These are phyloP conservation scores for Spinus olivaceus DNA, from an alignment of 2,797 vertebrate species.

Conservation along the genomic window DNA sequence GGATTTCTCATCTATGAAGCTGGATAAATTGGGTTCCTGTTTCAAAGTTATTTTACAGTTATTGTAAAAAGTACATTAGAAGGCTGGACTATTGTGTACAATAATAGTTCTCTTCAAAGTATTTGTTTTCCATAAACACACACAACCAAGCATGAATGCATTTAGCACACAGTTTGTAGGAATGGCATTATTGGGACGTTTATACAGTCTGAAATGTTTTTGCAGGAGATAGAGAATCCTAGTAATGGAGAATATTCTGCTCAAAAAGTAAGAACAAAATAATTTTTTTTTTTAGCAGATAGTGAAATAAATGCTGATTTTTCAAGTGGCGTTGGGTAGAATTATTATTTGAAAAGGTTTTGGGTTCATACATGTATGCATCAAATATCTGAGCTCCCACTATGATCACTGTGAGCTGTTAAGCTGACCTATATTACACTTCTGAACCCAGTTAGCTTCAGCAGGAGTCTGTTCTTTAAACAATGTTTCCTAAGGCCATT, in stretches of 20 bases:
- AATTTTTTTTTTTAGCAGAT: neutral
- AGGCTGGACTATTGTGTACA: neutral
- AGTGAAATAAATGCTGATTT: neutral
- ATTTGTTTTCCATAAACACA: neutral
- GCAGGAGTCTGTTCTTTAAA: neutral
- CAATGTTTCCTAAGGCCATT: neutral
- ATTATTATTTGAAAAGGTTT: neutral
- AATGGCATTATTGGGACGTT: neutral
- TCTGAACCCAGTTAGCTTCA: neutral
- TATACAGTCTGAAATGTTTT: neutral
- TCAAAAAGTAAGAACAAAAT: neutral
- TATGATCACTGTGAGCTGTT: neutral
- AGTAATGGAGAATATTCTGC: neutral
- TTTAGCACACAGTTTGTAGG: neutral
- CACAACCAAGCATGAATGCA: rapidly evolving
- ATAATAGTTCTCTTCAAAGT: neutral
- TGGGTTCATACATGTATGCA: neutral
- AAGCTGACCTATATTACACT: neutral
- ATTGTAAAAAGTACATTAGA: neutral
- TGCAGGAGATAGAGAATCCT: neutral
- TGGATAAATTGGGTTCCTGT: neutral
- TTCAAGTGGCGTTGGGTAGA: neutral
- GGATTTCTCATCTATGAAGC: neutral
- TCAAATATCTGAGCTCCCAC: neutral
- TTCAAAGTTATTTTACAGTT: neutral